Evolutionary conservation across 1,140 invertebrate species (phyloP).

Genomic region (Drosophila setifemur): DNA sequence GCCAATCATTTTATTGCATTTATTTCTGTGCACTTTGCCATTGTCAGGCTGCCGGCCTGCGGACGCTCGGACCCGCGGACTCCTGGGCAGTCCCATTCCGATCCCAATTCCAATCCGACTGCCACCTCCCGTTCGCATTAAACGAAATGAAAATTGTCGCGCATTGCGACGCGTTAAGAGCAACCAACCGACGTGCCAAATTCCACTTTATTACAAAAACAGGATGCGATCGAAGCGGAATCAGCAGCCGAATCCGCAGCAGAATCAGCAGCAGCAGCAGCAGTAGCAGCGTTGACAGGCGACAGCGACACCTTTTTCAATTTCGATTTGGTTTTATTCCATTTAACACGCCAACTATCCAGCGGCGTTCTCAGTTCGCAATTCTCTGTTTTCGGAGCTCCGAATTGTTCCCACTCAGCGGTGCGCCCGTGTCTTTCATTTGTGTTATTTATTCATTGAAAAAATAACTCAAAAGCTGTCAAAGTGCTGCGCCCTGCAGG

Average conservation of each 20-base stretch:
- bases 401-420: constrained; percentile 27
- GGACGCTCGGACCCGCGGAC: constrained; percentile 1
- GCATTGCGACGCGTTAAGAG: constrained; percentile 65
- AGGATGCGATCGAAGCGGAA: constrained; percentile 18
- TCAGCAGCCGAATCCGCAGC: background rate
- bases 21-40: constrained; percentile 77
- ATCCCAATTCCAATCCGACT: constrained; percentile 3
- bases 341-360: constrained; percentile 63
- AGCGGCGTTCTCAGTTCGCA: background rate
- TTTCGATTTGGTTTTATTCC: constrained; percentile 78
- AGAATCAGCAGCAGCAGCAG: constrained; percentile 3
- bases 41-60: constrained; percentile 46
- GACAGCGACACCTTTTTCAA: constrained; percentile 77
- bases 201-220: constrained; percentile 74
- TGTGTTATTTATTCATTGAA: constrained; percentile 54
- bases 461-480: constrained; percentile 71
- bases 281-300: constrained; percentile 43
- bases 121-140: constrained; percentile 58
- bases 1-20: constrained; percentile 80
- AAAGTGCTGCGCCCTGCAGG: constrained; percentile 32
- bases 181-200: constrained; percentile 71
- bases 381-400: too few relatives aligned
- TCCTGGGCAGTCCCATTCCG: background rate
- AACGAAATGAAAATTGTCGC: constrained; percentile 75
- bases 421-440: constrained; percentile 17